Evolutionary conservation across 2,113 vertebrate species (phyloP).

Genomic region (Colinus virginianus): DNA sequence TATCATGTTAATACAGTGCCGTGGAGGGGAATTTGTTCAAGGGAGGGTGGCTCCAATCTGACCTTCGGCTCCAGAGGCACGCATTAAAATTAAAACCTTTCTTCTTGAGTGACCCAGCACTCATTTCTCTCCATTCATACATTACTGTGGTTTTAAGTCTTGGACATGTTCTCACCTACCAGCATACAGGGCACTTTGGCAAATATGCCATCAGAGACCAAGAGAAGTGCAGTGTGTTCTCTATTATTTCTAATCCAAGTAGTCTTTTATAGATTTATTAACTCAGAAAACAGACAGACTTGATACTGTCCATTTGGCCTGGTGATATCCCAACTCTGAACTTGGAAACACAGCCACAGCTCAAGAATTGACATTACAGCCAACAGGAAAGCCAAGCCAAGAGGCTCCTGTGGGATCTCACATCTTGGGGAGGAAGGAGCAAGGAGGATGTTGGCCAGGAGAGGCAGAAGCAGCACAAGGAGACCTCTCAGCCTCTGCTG

Average conservation of each 20-base stretch:
- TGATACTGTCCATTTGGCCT: neutral
- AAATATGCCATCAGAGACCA: neutral
- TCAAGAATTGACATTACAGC: neutral
- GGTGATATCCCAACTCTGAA: neutral
- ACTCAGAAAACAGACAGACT: neutral
- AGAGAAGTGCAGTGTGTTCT: neutral
- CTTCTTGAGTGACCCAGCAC: neutral
- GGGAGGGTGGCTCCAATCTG: conserved; percentile 26
- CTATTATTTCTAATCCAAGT: neutral
- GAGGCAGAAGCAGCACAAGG: neutral
- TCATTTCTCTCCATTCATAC: conserved; percentile 33
- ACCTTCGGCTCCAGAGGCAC: conserved; percentile 15
- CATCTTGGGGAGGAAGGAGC: neutral
- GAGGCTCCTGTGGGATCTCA: neutral
- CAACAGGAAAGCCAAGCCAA: neutral
- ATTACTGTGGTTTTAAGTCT: neutral
- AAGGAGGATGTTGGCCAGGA: neutral
- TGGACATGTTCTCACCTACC: neutral
- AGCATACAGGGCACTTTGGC: neutral
- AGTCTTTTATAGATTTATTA: neutral
- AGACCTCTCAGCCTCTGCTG: neutral
- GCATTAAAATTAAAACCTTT: conserved; percentile 50
- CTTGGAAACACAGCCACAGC: neutral
- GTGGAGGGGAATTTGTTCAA: conserved; percentile 46
- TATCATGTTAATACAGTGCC: conserved; percentile 58